A percentile compares a stretch with the other conserved stretches of the same genome.
Evolutionary conservation across 2,888 invertebrate genomes (phyloP).

Genomic region (Pterostichus madidus): DNA sequence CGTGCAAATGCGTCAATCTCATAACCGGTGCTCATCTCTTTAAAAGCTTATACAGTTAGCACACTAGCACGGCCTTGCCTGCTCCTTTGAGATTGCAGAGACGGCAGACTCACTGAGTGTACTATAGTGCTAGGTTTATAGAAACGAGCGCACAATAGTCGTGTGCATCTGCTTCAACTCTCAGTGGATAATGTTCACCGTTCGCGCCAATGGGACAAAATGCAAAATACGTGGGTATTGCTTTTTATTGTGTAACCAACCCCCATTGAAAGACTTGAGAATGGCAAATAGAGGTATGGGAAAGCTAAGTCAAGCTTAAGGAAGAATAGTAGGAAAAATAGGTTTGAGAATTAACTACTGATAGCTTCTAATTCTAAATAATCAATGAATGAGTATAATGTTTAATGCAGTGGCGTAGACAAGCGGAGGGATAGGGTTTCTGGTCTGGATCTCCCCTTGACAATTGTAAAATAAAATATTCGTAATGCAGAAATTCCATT

Average conservation of each 20-base stretch:
- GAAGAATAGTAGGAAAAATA: no score
- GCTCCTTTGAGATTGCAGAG: slow-evolving; percentile 18
- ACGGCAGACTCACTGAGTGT: not conserved
- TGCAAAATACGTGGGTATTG: slow-evolving; percentile 11
- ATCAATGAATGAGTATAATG: no score
- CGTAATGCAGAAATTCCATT: no score
- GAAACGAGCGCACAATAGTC: slow-evolving; percentile 9
- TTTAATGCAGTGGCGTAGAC: no score
- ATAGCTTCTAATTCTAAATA: no score
- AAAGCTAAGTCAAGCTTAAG: not conserved
- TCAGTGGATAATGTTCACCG: not conserved
- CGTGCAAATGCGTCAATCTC: slow-evolving; percentile 33
- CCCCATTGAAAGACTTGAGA: not conserved
- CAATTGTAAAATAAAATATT: no score
- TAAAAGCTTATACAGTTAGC: slow-evolving; percentile 39
- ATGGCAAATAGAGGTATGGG: not conserved
- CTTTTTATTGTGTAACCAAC: slow-evolving; percentile 21
- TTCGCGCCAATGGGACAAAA: slow-evolving; percentile 13
- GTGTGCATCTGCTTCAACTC: slow-evolving; percentile 11
- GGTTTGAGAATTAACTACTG: not conserved
- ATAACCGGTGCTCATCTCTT: slow-evolving; percentile 33
- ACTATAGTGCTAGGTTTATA: slow-evolving; percentile 5
- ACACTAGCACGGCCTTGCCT: not conserved
- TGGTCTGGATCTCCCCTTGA: no score
- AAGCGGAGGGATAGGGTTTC: no score